A percentile compares a stretch with the other conserved stretches of the same genome.
phyloP scores from a whole-genome alignment of 1,140 invertebrate species.

The Anastrepha ludens region DNA sequence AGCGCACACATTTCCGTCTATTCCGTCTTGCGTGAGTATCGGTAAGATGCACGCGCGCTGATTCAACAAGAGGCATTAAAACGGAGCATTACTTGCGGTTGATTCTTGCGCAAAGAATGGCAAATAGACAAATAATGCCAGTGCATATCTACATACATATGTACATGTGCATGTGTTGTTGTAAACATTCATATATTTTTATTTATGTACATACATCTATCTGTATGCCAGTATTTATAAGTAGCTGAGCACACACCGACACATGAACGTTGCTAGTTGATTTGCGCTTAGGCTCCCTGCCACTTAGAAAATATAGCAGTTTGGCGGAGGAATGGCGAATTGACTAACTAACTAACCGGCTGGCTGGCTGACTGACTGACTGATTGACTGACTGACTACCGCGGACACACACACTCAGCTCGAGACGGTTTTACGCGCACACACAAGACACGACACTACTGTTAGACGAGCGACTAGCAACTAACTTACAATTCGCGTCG shows the following conservation, averaged over 20 bases:
- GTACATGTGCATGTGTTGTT: background rate
- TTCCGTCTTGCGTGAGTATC: background rate
- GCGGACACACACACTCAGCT: background rate
- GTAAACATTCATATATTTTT: background rate
- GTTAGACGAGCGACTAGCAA: background rate
- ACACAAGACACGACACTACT: slow-evolving; percentile 28
- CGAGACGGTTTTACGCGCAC: background rate
- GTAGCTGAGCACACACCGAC: background rate
- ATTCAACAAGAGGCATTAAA: slow-evolving; percentile 13
- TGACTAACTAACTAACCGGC: background rate
- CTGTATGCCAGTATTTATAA: background rate
- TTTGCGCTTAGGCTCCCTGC: background rate
- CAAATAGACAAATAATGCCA: background rate
- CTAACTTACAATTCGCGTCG: slow-evolving; percentile 26
- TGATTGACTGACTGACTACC: background rate
- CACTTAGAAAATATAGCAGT: background rate
- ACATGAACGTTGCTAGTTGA: background rate
- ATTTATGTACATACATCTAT: background rate
- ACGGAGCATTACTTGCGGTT: background rate
- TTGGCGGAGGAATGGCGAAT: background rate
- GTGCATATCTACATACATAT: background rate
- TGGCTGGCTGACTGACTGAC: too few species aligned
- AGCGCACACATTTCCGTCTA: background rate
- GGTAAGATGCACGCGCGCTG: slow-evolving; percentile 24
- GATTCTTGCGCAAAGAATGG: slow-evolving; percentile 8